Base-by-base conservation (phyloP, 2,113 vertebrate genomes). In the Orientallactaga bullata region DNA sequence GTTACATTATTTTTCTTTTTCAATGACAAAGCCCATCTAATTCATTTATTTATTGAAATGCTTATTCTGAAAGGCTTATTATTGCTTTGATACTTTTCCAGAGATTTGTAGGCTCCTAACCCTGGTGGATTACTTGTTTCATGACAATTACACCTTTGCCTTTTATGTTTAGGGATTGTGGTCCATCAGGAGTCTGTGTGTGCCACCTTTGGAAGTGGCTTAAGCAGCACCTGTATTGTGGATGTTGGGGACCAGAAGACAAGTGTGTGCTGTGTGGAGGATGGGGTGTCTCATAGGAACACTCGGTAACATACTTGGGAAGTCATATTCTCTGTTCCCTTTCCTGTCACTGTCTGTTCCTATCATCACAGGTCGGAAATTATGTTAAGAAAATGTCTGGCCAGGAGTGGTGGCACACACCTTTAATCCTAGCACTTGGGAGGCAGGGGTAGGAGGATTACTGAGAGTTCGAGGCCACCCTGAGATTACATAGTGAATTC, bases 211-310 rank as follows among this genome's bases (percentile, higher is more conserved):
- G 99, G 99, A 83, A 99, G 99, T 73, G 99, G 99, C 15, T 97
- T 99, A 90, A 99, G 99, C 97, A 99, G 99, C 8, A 99, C 99
- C 0, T 99, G 99, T 96, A 99, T 99, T 24, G 98, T 99, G 30
- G 99, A 99, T 58, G 99, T 99, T 17, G 99, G 99, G 17, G 99
- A 99, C 97, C 99, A 99, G 98, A 99, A 99, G 98, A 99, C 99
- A 85, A 99, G 99, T 0, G 98, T 99, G 42, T 99, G 99, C 95
- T 99, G 99, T 84, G 99, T 99, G 16, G 99, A 99, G 96, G 99
- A 99, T 3, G 99, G 99, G 13, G 99, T 99, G 91, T 99, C 99
- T 28, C 99, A 99, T 94, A 98, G 99, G 69, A 99, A 99, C 96
- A 99, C 99, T 89, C 99, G 99, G 99, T 99, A 51, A 87, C 72